A percentile compares a stretch with the other conserved stretches of the same genome.
Conservation (phyloP, 1,140 invertebrate species). For the Solenopsis invicta region DNA sequence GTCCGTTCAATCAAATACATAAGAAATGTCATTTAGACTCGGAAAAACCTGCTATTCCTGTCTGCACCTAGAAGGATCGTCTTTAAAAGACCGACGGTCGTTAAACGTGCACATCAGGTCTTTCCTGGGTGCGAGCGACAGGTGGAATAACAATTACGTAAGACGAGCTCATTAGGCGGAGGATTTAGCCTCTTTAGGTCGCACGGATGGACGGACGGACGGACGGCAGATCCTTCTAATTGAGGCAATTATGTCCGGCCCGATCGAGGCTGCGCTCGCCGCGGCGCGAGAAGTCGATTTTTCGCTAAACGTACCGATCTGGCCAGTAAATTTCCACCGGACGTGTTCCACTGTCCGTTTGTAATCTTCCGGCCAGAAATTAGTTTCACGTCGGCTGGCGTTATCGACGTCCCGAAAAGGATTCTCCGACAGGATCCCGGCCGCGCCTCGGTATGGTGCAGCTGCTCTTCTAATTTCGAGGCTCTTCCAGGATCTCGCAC, state of each 20-base stretch:
- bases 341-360: slow-evolving; percentile 54
- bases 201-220: background rate
- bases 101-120: slow-evolving; percentile 45
- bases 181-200: slow-evolving; percentile 55
- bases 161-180: slow-evolving; percentile 31
- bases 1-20: background rate
- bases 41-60: background rate
- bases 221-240: slow-evolving; percentile 25
- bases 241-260: slow-evolving; percentile 54
- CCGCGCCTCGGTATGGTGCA: slow-evolving; percentile 17
- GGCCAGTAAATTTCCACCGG: slow-evolving; percentile 58
- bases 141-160: slow-evolving; percentile 71
- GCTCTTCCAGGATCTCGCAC: slow-evolving; percentile 35
- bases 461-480: slow-evolving; percentile 48
- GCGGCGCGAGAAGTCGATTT: slow-evolving; percentile 51
- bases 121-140: slow-evolving; percentile 41
- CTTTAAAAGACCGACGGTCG: slow-evolving; percentile 49
- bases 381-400: slow-evolving; percentile 53
- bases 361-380: slow-evolving; percentile 59
- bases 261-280: slow-evolving; percentile 26
- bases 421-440: slow-evolving; percentile 38
- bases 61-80: background rate
- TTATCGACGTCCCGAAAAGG: slow-evolving; percentile 51
- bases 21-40: background rate
- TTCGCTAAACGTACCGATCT: slow-evolving; percentile 48